phyloP scores from a whole-genome alignment of 2,888 invertebrate genomes.

The Epiblema foenella region DNA sequence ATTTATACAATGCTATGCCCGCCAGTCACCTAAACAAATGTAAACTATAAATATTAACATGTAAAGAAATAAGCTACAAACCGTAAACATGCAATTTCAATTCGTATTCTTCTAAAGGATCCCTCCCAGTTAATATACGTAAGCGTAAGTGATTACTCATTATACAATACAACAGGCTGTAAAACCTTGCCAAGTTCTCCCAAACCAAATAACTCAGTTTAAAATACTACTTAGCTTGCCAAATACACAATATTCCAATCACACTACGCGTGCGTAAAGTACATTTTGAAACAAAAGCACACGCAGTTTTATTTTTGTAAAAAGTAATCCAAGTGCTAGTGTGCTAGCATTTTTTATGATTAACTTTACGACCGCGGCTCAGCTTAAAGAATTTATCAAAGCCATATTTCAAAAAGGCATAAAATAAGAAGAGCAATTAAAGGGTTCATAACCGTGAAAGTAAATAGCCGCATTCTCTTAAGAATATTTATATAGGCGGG shows the following conservation, averaged over 20 bases:
- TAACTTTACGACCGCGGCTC: constrained; percentile 69
- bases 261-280: constrained; percentile 15
- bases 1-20: not conserved
- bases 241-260: constrained; percentile 27
- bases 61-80: not conserved
- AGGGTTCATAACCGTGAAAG: constrained; percentile 72
- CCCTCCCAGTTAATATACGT: not conserved
- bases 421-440: constrained; percentile 79
- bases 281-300: constrained; percentile 35
- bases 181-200: constrained; percentile 7
- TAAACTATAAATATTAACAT: not conserved
- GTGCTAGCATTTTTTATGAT: constrained; percentile 61
- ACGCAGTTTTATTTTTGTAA: constrained; percentile 54
- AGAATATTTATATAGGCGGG: constrained; percentile 78
- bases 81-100: not conserved
- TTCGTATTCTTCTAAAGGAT: not conserved
- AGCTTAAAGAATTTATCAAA: constrained; percentile 66
- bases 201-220: constrained; percentile 16
- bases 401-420: constrained; percentile 71
- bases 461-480: constrained; percentile 72
- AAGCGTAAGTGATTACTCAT: constrained; percentile 6
- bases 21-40: constrained; percentile 1
- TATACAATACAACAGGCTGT: not conserved
- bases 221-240: constrained; percentile 3
- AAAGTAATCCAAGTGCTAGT: constrained; percentile 58